Percentiles rank a stretch among this genome's conserved stretches.
Conservation (phyloP, 2,888 invertebrate species). For the Tetheella fluctuosa region DNA sequence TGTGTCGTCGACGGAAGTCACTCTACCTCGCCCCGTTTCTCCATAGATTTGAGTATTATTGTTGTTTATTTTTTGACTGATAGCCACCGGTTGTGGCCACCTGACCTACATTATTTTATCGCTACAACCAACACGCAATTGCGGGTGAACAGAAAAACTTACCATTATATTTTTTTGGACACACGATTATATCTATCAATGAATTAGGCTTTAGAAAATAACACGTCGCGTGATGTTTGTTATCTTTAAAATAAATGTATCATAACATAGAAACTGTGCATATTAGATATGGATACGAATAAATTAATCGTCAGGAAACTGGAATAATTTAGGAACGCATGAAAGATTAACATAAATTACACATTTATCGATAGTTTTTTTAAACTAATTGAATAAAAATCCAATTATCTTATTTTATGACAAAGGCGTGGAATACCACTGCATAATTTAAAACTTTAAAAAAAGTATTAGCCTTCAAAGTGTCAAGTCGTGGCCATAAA, state of each 20-base stretch:
- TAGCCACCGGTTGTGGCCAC: slow-evolving; percentile 52
- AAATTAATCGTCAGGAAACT: background rate
- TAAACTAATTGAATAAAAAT: slow-evolving; percentile 6
- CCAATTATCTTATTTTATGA: background rate
- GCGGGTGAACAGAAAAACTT: slow-evolving; percentile 20
- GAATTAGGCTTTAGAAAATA: slow-evolving; percentile 17
- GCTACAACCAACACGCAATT: slow-evolving; percentile 61
- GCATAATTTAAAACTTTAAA: slow-evolving; percentile 28
- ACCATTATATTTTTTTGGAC: slow-evolving; percentile 30
- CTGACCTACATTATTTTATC: slow-evolving; percentile 65
- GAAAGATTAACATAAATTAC: background rate
- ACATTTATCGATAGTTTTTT: background rate
- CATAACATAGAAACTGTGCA: background rate
- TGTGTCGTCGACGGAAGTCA: slow-evolving; percentile 73
- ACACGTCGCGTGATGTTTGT: background rate
- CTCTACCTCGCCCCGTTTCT: slow-evolving; percentile 65
- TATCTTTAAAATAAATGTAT: background rate
- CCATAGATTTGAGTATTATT: slow-evolving; percentile 64
- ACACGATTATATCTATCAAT: slow-evolving; percentile 29
- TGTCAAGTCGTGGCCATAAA: slow-evolving; percentile 27
- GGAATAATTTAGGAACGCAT: background rate
- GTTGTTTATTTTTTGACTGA: slow-evolving; percentile 74
- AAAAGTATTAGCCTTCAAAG: slow-evolving; percentile 24
- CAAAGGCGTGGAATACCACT: slow-evolving; percentile 20
- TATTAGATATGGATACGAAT: background rate